Conservation (phyloP, 2,888 invertebrate genomes). For the Neelides folsomi region DNA sequence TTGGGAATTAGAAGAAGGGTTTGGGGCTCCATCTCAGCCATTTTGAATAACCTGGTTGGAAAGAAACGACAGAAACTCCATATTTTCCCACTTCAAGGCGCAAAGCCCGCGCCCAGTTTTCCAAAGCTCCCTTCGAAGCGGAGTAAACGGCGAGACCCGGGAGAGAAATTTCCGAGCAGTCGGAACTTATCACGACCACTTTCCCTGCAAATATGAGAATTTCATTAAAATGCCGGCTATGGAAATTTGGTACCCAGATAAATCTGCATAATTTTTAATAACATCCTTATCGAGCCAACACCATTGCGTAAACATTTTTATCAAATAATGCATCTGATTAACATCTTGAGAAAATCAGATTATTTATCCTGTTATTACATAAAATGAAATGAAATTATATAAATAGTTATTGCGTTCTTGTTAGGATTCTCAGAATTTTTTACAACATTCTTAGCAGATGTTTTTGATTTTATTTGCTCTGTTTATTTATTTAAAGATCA, state of each 20-base stretch:
- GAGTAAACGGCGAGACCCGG: constrained; percentile 65
- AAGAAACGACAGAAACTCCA: constrained; percentile 56
- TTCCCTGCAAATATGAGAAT: constrained; percentile 42
- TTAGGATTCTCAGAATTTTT: not conserved
- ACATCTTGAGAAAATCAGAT: too few species aligned
- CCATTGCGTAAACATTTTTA: too few species aligned
- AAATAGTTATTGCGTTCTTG: not conserved
- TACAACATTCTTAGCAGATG: too few species aligned
- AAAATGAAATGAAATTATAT: not conserved
- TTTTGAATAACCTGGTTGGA: constrained; percentile 55
- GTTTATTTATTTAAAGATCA: too few species aligned
- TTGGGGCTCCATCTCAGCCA: not conserved
- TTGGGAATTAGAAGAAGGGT: not conserved
- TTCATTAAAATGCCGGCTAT: too few species aligned
- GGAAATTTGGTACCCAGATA: too few species aligned
- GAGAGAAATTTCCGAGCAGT: constrained; percentile 58
- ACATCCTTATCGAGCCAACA: too few species aligned
- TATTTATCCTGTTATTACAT: too few species aligned
- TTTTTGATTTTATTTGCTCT: too few species aligned
- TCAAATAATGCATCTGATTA: too few species aligned
- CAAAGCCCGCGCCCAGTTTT: constrained; percentile 57
- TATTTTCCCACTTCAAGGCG: constrained; percentile 58
- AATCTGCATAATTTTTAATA: too few species aligned
- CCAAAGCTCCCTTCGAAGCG: constrained; percentile 65
- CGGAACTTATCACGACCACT: constrained; percentile 68